phyloP scores from a whole-genome alignment of 2,888 invertebrate species.

The Catocala fraxini region DNA sequence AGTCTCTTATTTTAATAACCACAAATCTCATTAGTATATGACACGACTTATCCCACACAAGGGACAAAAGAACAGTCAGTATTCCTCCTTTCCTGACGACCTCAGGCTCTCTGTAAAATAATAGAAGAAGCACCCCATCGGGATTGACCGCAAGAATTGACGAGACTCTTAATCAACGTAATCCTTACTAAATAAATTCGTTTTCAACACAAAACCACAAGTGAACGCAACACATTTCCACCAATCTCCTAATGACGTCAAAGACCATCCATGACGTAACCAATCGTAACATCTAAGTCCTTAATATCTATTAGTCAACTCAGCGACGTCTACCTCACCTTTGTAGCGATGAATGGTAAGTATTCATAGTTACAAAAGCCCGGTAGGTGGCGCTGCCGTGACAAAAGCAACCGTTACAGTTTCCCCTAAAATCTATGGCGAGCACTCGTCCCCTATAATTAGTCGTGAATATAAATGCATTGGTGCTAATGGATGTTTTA shows the following conservation, averaged over 20 bases:
- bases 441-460: conserved; percentile 67
- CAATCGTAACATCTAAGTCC: conserved; percentile 14
- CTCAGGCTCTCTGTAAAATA: too few relatives aligned
- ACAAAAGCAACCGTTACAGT: conserved; percentile 46
- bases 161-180: too few relatives aligned
- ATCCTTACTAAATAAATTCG: too few relatives aligned
- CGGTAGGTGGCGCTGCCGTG: conserved; percentile 16
- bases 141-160: too few relatives aligned
- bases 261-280: background rate
- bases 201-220: conserved; percentile 2
- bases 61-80: too few relatives aligned
- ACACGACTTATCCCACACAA: too few relatives aligned
- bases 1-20: too few relatives aligned
- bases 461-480: conserved; percentile 73
- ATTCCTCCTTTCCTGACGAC: too few relatives aligned
- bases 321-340: too few relatives aligned
- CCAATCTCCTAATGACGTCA: background rate
- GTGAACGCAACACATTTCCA: background rate
- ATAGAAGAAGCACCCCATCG: too few relatives aligned
- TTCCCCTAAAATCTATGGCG: conserved; percentile 48
- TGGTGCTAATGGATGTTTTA: conserved; percentile 71
- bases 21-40: too few relatives aligned
- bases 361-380: conserved; percentile 21
- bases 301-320: conserved; percentile 24
- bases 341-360: too few relatives aligned